Conservation (phyloP, 2,113 vertebrate species). For the Cepphus grylle region DNA sequence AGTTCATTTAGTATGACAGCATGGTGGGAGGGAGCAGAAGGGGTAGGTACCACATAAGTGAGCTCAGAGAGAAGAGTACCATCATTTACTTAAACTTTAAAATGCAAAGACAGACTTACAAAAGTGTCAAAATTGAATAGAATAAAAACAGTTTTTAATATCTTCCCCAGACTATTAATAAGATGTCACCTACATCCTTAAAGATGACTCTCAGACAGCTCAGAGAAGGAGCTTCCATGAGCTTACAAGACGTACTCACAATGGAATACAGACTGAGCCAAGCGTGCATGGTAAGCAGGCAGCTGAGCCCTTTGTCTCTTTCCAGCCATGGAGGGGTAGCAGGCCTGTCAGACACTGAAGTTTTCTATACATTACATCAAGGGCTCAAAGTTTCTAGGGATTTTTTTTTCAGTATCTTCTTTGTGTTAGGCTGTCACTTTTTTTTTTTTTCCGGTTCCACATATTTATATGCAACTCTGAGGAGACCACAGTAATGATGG, state of each 20-base stretch:
- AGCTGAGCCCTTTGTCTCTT: not conserved
- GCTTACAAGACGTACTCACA: conserved; percentile 82
- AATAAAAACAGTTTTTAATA: not conserved
- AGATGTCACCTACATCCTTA: conserved; percentile 94
- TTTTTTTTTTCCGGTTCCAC: not conserved
- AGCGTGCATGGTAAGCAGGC: conserved; percentile 85
- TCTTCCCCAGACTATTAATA: conserved; percentile 77
- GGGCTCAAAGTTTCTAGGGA: not conserved
- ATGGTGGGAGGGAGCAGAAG: not conserved
- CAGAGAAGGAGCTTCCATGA: conserved; percentile 80
- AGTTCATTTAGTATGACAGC: not conserved
- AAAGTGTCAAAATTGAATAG: not conserved
- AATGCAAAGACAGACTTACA: not conserved
- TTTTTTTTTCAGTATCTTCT: not conserved
- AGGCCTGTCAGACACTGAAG: not conserved
- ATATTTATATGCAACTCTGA: not conserved
- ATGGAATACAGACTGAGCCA: conserved; percentile 95
- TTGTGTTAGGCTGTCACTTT: not conserved
- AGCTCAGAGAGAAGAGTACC: not conserved
- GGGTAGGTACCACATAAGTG: not conserved
- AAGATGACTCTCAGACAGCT: conserved; percentile 90
- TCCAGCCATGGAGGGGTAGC: not conserved
- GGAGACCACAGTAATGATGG: not conserved
- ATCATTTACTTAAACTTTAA: not conserved
- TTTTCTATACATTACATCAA: not conserved